Base-by-base conservation (phyloP, 2,113 vertebrate species). In the Pipra filicauda region DNA sequence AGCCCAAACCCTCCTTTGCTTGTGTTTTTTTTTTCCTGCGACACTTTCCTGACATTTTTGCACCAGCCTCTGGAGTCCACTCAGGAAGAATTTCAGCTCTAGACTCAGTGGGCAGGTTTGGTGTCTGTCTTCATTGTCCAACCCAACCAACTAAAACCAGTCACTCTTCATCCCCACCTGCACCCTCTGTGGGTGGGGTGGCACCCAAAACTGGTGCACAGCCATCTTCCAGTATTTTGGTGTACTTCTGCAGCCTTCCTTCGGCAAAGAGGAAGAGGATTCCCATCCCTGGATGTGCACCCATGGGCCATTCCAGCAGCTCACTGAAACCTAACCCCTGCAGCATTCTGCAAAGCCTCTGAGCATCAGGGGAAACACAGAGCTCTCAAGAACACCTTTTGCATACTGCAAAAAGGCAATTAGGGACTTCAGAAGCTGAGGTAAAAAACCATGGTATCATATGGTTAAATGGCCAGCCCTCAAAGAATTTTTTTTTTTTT, bases 241-340 rank as follows among this genome's bases (percentile, higher is more conserved):
- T 43, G 51, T 51, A 51, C 8, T n/a, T 64, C 20, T 89, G 35
- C 27, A 92, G 80, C 30, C 66, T 61, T 62, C 61, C 20, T 78
- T 91, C 64, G 59, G 35, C 4, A 12, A 67, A 35, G 55, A 77
- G 22, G 16, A 73, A 59, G 18, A 73, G 49, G n/a, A 55, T 46
- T 54, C 57, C 46, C 24, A 39, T 15, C 15, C 17, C 37, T 6
- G 13, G 17, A 22, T 21, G 3, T 39, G 43, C 28, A 82, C 7
- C 8, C 3, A 0, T 1, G 0, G 35, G 54, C 67, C 70, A 66
- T 35, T 49, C 59, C 51, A 82, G 62, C 48, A 76, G 22, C 49
- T 31, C 3, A 2, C 54, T 26, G 65, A 46, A 15, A 21, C 2
- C 0, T 39, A 52, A 55, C 7, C 15, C 35, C n/a, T 0, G 2